Percentiles rank a stretch among this genome's conserved stretches.
phyloP scores from a whole-genome alignment of 2,113 vertebrate genomes.

The Grantiella picta region DNA sequence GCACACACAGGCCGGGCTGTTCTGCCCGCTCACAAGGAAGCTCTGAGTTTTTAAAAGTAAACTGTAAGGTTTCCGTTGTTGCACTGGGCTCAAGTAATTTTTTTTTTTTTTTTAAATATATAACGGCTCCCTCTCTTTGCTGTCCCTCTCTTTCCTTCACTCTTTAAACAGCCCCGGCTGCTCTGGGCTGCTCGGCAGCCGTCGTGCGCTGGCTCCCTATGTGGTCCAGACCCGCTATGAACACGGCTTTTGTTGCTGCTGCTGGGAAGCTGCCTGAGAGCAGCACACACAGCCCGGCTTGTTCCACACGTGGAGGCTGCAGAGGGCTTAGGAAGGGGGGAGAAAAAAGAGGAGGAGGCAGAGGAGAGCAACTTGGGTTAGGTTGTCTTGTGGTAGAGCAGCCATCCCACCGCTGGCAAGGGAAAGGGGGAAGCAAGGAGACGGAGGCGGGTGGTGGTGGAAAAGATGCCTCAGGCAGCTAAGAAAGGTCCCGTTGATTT shows the following conservation, averaged over 20 bases:
- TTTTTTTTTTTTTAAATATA: neutral
- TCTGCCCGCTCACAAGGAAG: slow-evolving; percentile 73
- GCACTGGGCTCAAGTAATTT: slow-evolving; percentile 70
- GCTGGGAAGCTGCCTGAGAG: slow-evolving; percentile 66
- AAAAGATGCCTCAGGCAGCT: slow-evolving; percentile 31
- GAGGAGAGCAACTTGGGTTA: neutral
- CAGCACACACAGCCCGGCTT: slow-evolving; percentile 63
- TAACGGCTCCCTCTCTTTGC: slow-evolving; percentile 61
- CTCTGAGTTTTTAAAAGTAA: slow-evolving; percentile 81
- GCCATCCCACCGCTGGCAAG: neutral
- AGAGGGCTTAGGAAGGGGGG: neutral
- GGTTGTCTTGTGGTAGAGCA: slow-evolving; percentile 10
- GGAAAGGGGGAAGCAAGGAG: neutral
- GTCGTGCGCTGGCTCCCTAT: slow-evolving; percentile 58
- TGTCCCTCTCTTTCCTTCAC: neutral
- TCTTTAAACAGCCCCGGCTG: slow-evolving; percentile 62
- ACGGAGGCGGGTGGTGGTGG: neutral
- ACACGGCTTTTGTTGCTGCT: slow-evolving; percentile 70
- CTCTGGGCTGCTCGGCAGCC: slow-evolving; percentile 51
- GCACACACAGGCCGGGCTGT: slow-evolving; percentile 64
- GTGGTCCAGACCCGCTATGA: slow-evolving; percentile 66
- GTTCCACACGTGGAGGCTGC: slow-evolving; percentile 47
- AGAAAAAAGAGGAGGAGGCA: neutral
- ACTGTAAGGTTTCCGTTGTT: slow-evolving; percentile 76
- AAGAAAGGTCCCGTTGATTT: slow-evolving; percentile 41